Percentiles rank a stretch among this genome's conserved stretches.
Evolutionary conservation across 2,797 vertebrate genomes (phyloP).

Genomic region (Diceros bicornis): DNA sequence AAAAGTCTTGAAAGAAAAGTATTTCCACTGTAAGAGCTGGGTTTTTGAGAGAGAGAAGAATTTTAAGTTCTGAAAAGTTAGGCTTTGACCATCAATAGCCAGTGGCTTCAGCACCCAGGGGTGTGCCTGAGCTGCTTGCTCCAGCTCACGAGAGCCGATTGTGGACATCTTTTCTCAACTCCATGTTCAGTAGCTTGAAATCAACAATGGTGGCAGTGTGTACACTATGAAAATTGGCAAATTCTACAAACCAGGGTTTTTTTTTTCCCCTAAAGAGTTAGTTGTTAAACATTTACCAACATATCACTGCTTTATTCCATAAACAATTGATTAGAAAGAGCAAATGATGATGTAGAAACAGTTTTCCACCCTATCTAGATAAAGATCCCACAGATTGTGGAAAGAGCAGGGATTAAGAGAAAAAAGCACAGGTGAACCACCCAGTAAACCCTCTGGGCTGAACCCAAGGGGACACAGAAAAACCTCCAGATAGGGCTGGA

Average conservation of each 20-base stretch:
- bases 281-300: neutral
- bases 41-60: neutral
- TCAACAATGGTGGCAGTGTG: neutral
- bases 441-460: neutral
- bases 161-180: neutral
- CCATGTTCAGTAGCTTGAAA: neutral
- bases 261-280: neutral
- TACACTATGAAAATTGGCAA: neutral
- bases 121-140: neutral
- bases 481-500: neutral
- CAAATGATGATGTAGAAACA: neutral
- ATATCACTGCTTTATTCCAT: neutral
- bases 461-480: neutral
- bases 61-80: neutral
- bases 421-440: neutral
- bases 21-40: neutral
- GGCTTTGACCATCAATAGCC: neutral
- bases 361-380: neutral
- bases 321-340: neutral
- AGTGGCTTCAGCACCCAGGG: neutral
- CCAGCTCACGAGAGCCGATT: neutral
- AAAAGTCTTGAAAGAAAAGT: neutral
- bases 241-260: neutral
- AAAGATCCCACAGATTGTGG: neutral
- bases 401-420: neutral